Conservation (phyloP, 1,140 invertebrate genomes). For the Heliconius himera region DNA sequence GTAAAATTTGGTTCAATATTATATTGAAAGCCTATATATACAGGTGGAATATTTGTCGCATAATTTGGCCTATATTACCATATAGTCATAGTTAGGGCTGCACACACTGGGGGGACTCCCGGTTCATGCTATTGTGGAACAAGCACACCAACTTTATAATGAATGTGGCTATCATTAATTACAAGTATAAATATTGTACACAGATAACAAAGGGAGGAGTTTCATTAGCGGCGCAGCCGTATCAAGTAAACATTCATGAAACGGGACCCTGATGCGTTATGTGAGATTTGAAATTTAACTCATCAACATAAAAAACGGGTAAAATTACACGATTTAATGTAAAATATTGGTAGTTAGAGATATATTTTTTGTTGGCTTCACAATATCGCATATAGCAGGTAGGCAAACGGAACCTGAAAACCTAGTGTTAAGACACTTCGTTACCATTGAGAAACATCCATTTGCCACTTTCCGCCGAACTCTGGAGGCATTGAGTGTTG, state of each 20-base stretch:
- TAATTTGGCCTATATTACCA: no score
- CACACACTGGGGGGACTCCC: not conserved
- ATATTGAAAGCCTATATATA: no score
- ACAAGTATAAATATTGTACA: slow-evolving; percentile 39
- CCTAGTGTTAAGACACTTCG: no score
- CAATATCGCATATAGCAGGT: no score
- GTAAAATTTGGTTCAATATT: no score
- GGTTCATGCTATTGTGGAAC: slow-evolving; percentile 12
- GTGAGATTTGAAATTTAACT: not conserved
- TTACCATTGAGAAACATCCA: no score
- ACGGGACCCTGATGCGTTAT: slow-evolving; percentile 29
- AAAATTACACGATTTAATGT: not conserved
- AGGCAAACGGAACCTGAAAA: no score
- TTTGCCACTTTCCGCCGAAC: no score
- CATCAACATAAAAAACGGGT: not conserved
- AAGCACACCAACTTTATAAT: slow-evolving; percentile 34
- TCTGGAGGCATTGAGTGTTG: no score
- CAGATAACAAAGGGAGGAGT: slow-evolving; percentile 58
- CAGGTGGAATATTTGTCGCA: no score
- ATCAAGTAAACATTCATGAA: slow-evolving; percentile 61
- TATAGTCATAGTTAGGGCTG: not conserved
- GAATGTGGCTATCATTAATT: slow-evolving; percentile 38
- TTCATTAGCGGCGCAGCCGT: slow-evolving; percentile 57
- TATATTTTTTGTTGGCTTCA: not conserved
- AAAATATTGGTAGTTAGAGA: not conserved